These are phyloP conservation scores for Anolis sagrei DNA, from an alignment of 2,113 vertebrate species.

Conservation along the genomic window DNA sequence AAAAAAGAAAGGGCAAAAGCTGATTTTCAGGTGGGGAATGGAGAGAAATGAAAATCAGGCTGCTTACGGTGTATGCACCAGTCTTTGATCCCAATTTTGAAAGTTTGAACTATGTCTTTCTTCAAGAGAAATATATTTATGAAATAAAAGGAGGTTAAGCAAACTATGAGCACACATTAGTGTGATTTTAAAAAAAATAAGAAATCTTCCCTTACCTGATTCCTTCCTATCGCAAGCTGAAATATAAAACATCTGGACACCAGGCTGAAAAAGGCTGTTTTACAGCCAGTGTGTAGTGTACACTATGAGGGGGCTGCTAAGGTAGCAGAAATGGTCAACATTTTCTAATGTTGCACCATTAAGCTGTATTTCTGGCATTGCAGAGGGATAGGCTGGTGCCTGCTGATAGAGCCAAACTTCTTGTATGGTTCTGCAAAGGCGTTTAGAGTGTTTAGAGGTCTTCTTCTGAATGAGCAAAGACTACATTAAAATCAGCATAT, in stretches of 20 bases:
- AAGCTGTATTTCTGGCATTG: too few species aligned
- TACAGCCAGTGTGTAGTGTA: neutral
- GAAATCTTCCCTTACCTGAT: neutral
- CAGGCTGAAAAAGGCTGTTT: neutral
- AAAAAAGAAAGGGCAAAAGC: neutral
- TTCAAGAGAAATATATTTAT: slow-evolving; percentile 1
- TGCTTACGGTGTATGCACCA: neutral
- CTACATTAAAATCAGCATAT: too few species aligned
- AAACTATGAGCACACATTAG: neutral
- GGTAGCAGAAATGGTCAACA: too few species aligned
- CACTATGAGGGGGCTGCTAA: too few species aligned
- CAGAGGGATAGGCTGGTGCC: too few species aligned
- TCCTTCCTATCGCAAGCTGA: neutral
- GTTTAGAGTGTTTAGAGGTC: too few species aligned
- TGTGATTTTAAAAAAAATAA: neutral
- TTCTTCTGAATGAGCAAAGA: too few species aligned
- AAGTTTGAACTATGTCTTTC: neutral
- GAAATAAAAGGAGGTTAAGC: slow-evolving; percentile 2
- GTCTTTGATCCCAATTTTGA: neutral
- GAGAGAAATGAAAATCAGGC: neutral
- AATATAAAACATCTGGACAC: neutral
- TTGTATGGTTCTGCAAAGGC: too few species aligned
- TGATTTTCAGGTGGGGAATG: neutral
- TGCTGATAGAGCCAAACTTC: too few species aligned
- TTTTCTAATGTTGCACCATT: too few species aligned